Conservation (phyloP, 1,140 invertebrate species). For the Eurosta solidaginis region DNA sequence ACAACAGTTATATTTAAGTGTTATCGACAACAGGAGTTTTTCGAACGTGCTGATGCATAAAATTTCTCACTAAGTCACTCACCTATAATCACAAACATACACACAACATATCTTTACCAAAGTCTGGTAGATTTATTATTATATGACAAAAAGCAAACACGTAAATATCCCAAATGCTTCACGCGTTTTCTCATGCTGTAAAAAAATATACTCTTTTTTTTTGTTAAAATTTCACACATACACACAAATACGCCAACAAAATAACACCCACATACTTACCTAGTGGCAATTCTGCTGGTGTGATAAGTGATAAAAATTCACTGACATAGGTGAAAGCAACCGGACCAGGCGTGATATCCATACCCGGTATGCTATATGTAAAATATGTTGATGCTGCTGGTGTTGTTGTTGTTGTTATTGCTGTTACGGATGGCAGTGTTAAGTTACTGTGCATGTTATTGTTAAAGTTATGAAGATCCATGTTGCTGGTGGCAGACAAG, state of each 20-base stretch:
- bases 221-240: not conserved
- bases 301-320: conserved; percentile 63
- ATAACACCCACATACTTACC: conserved; percentile 60
- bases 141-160: not conserved
- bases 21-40: not conserved
- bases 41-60: not conserved
- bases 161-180: not conserved
- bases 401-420: conserved; percentile 42
- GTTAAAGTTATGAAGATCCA: conserved; percentile 33
- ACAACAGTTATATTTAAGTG: not conserved
- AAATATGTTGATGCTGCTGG: conserved; percentile 54
- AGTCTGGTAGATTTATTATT: not conserved
- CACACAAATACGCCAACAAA: not conserved
- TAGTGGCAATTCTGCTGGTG: conserved; percentile 64
- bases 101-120: not conserved
- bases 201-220: not conserved
- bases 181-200: conserved; percentile 1
- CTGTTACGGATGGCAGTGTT: conserved; percentile 33
- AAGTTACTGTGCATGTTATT: conserved; percentile 31
- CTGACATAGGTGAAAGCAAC: conserved; percentile 65
- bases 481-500: not conserved
- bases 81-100: not conserved
- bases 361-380: conserved; percentile 62
- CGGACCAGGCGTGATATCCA: conserved; percentile 62
- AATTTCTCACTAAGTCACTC: not conserved